phyloP scores from a whole-genome alignment of 2,113 vertebrate genomes.

The Nannospalax galili region DNA sequence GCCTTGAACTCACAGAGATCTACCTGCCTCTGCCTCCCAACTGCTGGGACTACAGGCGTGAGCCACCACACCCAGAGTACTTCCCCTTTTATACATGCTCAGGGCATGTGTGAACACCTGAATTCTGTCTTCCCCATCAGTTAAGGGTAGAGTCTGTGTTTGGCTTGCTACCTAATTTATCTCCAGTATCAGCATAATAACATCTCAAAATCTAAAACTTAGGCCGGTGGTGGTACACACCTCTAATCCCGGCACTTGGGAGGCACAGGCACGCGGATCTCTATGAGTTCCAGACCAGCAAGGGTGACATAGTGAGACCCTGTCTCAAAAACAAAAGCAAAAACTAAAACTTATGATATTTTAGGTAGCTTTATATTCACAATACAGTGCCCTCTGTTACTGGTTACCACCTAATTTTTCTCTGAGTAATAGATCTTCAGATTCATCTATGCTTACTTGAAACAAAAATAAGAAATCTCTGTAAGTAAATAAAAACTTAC shows the following conservation, averaged over 20 bases:
- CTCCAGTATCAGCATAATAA: neutral
- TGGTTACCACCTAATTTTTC: slow-evolving; percentile 21
- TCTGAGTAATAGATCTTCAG: slow-evolving; percentile 11
- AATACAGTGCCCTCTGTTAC: neutral
- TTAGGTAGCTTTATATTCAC: neutral
- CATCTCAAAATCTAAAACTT: too few relatives aligned
- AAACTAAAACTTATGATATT: slow-evolving; percentile 32
- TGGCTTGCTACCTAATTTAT: slow-evolving; percentile 21
- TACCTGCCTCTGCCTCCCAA: too few relatives aligned
- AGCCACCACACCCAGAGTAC: too few relatives aligned
- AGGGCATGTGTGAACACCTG: neutral
- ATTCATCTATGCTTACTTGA: slow-evolving; percentile 29
- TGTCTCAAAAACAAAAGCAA: too few relatives aligned
- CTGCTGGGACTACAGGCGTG: too few relatives aligned
- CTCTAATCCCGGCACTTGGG: too few relatives aligned
- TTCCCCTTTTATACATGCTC: slow-evolving; percentile 8
- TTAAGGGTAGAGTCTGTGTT: neutral
- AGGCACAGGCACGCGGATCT: too few relatives aligned
- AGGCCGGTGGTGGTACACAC: too few relatives aligned
- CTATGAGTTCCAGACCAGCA: too few relatives aligned
- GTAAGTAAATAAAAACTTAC: slow-evolving; percentile 8
- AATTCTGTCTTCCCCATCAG: slow-evolving; percentile 15
- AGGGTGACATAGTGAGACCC: too few relatives aligned
- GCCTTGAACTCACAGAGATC: too few relatives aligned
- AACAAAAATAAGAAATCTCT: slow-evolving; percentile 18